Evolutionary conservation across 1,140 invertebrate genomes (phyloP).

Genomic region (Drosophila burlai): DNA sequence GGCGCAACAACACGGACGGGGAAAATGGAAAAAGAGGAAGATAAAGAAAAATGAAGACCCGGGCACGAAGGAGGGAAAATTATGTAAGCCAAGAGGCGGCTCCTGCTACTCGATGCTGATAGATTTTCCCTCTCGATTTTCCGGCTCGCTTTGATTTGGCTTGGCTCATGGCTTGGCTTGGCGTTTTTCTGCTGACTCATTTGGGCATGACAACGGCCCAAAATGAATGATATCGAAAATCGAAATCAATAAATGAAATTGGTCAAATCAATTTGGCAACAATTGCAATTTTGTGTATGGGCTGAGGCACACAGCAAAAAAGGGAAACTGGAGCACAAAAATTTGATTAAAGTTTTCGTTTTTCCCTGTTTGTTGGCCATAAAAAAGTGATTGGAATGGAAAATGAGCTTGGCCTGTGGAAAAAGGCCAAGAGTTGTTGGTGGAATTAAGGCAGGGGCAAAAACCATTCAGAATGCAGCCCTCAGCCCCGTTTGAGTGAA

Average conservation of each 20-base stretch:
- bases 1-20: constrained; percentile 21
- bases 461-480: constrained; percentile 18
- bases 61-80: constrained; percentile 37
- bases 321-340: constrained; percentile 60
- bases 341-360: constrained; percentile 74
- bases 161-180: constrained; percentile 12
- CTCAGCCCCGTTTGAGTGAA: background rate
- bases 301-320: constrained; percentile 9
- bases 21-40: constrained; percentile 16
- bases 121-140: constrained; percentile 54
- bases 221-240: constrained; percentile 81
- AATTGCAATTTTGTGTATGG: constrained; percentile 70
- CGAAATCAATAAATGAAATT: constrained; percentile 83
- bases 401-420: constrained; percentile 34
- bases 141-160: constrained; percentile 50
- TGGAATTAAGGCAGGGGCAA: constrained; percentile 19
- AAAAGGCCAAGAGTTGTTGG: constrained; percentile 11
- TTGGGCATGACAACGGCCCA: constrained; percentile 68
- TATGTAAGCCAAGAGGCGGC: constrained; percentile 54
- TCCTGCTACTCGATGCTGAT: constrained; percentile 47
- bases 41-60: constrained; percentile 1
- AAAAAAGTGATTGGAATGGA: constrained; percentile 17
- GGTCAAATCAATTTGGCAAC: constrained; percentile 83
- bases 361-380: constrained; percentile 26
- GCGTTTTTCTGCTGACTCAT: constrained; percentile 69